Conservation (phyloP, 1,140 invertebrate species). For the Euschistus heros region DNA sequence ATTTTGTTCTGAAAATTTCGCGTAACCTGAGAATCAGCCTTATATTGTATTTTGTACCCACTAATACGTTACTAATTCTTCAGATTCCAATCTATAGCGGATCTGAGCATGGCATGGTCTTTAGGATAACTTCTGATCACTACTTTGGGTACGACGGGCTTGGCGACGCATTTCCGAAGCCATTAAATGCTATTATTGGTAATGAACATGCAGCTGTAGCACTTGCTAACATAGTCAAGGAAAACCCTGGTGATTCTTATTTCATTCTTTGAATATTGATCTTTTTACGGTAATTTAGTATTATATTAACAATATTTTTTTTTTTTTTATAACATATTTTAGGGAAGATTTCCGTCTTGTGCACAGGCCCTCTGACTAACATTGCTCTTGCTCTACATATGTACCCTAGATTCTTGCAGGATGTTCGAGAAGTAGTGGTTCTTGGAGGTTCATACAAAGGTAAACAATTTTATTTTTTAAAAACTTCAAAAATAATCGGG, state of each 20-base stretch:
- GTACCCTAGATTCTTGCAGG: constrained; percentile 46
- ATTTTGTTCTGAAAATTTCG: no score
- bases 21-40: no score
- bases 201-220: constrained; percentile 38
- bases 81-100: neutral
- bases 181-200: constrained; percentile 32
- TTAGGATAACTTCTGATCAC: neutral
- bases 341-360: constrained; percentile 46
- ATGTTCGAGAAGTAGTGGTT: constrained; percentile 50
- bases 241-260: constrained; percentile 10
- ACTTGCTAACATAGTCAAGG: neutral
- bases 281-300: neutral
- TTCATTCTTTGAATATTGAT: no score
- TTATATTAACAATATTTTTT: no score
- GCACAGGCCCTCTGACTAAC: constrained; percentile 63
- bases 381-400: constrained; percentile 56
- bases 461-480: constrained; percentile 38
- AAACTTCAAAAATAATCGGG: no score
- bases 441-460: constrained; percentile 66
- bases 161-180: constrained; percentile 40
- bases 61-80: no score
- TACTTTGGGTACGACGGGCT: constrained; percentile 50
- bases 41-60: no score
- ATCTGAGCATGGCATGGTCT: neutral
- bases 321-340: constrained; percentile 16